Evolutionary conservation across 2,888 invertebrate species (phyloP), one percentile per base, ranked within the genome.

Genomic region (Acleris laterana): DNA sequence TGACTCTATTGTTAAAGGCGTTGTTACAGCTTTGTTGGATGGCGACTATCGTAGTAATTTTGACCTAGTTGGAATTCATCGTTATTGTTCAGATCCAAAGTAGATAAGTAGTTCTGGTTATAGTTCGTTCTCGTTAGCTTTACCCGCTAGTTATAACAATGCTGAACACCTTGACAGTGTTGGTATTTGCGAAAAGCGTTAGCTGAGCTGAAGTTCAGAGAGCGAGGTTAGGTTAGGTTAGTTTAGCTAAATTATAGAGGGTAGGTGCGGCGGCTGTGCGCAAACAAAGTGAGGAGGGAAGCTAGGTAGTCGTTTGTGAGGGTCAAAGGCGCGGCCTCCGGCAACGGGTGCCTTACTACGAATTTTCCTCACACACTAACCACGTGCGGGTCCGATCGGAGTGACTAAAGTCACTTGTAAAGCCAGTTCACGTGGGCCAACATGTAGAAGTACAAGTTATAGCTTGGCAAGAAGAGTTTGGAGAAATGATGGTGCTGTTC

Each of bases 241-340:
- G 66, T 66, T 66, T 66, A 66, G 62, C 56, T 17, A 72, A 81
- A 83, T 78, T 82, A 83, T 77, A 83, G 79, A 76, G 79, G 75
- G 75, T 77, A 71, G 73, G 72, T 73, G 74, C 76, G 74, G 75
- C 74, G 74, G 74, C 76, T 73, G 74, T 77, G 72, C 77, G 77
- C 78, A 84, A 83, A 83, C 81, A 81, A 84, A 81, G 79, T 72
- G 70, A 74, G 44, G 59, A 75, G 77, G 74, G 70, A 75, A 74
- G 78, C 77, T 75, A 81, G 80, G 78, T 79, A 80, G 83, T 81
- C 76, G 78, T 81, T 79, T 79, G 79, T 81, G 79, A 76, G 76
- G 85, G 84, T 85, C 84, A 79, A 65, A 72, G 70, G 69, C 74
- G 69, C 68, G 69, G 71, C 76, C 77, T 71, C 71, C 51, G 66